Base-by-base conservation (phyloP, 2,113 vertebrate species). In the Pardalotus punctatus region DNA sequence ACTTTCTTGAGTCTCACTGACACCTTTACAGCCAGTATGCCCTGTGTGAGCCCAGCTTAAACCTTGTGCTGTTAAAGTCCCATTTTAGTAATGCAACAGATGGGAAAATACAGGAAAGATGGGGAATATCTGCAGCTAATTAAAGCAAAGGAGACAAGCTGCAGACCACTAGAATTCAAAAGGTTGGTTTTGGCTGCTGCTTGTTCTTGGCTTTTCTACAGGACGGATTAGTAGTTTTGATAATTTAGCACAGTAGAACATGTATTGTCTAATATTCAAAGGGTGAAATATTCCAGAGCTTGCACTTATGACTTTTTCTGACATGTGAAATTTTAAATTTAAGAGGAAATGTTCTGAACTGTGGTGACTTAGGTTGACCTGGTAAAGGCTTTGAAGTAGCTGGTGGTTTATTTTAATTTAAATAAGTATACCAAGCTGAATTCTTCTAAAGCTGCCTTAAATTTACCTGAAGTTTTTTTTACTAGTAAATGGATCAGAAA, bases 331-430 rank as follows among this genome's bases (percentile, higher is more conserved):
- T 86, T 95, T 82, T 86, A 60, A 85, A 86, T 90, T 77, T 69
- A 66, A 83, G 69, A 94, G 88, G 85, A 93, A 94, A 71, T 60
- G 56, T 73, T 93, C 88, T 77, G 54, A 96, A 86, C 56, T 61
- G 21, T 77, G 31, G 62, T 83, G 61, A 60, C 77, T 88, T 84
- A 71, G 8, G 25, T 20, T 92, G 82, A 90, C 56, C 58, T 92
- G n/a, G 31, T 62, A 83, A 96, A 93, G 28, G 43, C 90, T 96
- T 93, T 90, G 90, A 96, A 88, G 76, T 94, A 88, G 25, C 42
- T 64, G 21, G 14, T 51, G 12, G 28, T 74, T 93, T 76, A 58
- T 76, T 96, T 85, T 82, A 12, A 40, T 96, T 78, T 28, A 28
- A 74, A 3, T 66, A 70, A 93, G 14, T 71, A 67, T 40, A 48